Conservation (phyloP, 2,113 vertebrate genomes). For the Tachuris rubrigastra region DNA sequence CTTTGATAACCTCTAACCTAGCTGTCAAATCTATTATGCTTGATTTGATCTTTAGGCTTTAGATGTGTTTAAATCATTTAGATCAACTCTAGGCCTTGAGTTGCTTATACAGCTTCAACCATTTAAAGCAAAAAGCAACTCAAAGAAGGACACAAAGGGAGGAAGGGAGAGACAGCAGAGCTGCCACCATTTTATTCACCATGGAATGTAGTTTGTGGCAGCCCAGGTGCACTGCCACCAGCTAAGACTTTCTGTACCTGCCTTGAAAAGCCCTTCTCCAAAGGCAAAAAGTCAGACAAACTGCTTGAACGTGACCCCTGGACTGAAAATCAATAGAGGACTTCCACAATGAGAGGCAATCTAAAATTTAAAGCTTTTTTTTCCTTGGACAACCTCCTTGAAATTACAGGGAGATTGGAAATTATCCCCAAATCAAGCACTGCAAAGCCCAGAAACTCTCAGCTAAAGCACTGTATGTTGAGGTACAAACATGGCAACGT, state of each 20-base stretch:
- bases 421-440: neutral
- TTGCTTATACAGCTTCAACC: neutral
- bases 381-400: neutral
- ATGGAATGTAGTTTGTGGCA: neutral
- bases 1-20: slow-evolving; percentile 5
- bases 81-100: neutral
- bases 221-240: neutral
- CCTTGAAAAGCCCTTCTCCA: neutral
- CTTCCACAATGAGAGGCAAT: neutral
- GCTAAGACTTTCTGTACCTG: neutral
- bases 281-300: neutral
- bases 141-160: neutral
- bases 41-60: slow-evolving; percentile 3
- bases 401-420: neutral
- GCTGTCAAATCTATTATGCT: neutral
- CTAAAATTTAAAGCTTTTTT: neutral
- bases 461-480: neutral
- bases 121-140: neutral
- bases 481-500: neutral
- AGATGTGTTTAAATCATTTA: slow-evolving; percentile 15
- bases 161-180: rapidly evolving
- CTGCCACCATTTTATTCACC: neutral
- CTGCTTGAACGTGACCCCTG: rapidly evolving
- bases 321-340: neutral
- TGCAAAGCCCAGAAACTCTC: neutral